A percentile compares a stretch with the other conserved stretches of the same genome.
phyloP scores from a whole-genome alignment of 2,113 vertebrate genomes.

The Percopsis transmontana region DNA sequence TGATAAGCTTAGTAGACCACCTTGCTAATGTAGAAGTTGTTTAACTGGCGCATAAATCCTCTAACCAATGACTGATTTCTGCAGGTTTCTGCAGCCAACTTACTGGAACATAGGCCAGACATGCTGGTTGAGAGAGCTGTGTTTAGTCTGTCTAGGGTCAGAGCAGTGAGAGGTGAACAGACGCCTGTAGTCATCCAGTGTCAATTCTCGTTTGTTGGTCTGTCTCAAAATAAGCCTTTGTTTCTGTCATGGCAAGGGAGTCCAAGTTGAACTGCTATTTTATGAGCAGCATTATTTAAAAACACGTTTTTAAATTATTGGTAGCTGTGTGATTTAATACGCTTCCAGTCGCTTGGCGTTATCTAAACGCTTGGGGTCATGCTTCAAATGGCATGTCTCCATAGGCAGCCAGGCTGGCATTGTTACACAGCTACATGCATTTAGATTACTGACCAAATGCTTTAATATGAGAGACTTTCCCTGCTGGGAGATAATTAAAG shows the following conservation, averaged over 20 bases:
- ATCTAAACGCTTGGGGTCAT: not conserved
- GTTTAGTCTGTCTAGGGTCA: slow-evolving; percentile 51
- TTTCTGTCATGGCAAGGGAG: slow-evolving; percentile 1
- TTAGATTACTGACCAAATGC: slow-evolving; percentile 14
- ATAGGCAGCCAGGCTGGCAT: not conserved
- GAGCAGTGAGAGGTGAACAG: slow-evolving; percentile 52
- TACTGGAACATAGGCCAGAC: slow-evolving; percentile 42
- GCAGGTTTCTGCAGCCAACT: slow-evolving; percentile 33
- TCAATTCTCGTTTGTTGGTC: slow-evolving; percentile 55
- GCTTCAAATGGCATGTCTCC: not conserved
- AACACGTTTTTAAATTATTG: not conserved
- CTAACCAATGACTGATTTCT: slow-evolving; percentile 16
- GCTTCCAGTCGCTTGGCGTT: not conserved
- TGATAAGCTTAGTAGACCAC: not conserved
- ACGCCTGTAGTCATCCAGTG: slow-evolving; percentile 44
- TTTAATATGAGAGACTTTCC: slow-evolving; percentile 1
- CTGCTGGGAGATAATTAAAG: slow-evolving; percentile 25
- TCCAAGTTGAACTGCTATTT: not conserved
- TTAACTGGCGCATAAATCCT: slow-evolving; percentile 13
- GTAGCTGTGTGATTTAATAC: not conserved
- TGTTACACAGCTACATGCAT: slow-evolving; percentile 2
- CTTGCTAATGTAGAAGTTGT: not conserved
- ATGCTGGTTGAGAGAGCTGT: slow-evolving; percentile 26
- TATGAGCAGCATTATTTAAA: not conserved
- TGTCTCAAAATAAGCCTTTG: slow-evolving; percentile 31